Percentiles rank a stretch among this genome's conserved stretches.
phyloP scores from a whole-genome alignment of 1,140 invertebrate genomes.

The Meloidogyne floridensis region DNA sequence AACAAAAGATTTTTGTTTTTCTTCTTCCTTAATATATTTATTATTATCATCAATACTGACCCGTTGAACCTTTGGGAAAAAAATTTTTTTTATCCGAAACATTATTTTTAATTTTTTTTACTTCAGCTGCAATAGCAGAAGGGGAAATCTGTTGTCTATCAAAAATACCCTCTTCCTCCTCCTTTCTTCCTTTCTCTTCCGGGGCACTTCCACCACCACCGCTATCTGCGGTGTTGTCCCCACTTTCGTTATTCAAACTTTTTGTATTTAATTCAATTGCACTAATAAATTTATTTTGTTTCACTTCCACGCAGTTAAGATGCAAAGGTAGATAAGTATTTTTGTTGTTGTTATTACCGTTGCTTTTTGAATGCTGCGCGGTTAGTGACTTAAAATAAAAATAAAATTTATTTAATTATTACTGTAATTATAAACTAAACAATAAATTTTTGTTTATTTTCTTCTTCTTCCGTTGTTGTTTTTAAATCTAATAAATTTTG shows the following conservation, averaged over 20 bases:
- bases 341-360: no score
- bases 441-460: no score
- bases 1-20: neutral
- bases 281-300: no score
- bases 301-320: no score
- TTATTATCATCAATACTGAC: slow-evolving; percentile 24
- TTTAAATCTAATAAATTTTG: no score
- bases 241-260: neutral
- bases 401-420: no score
- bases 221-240: neutral
- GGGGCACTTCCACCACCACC: slow-evolving; percentile 13
- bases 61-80: slow-evolving; percentile 16
- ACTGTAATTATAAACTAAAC: no score
- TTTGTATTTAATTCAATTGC: neutral
- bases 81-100: neutral
- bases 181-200: neutral
- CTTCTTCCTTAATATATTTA: neutral
- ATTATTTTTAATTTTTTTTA: neutral
- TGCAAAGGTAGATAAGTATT: no score
- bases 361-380: no score
- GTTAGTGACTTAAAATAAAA: no score
- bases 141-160: slow-evolving; percentile 8
- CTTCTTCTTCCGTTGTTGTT: no score
- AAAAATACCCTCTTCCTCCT: neutral
- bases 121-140: slow-evolving; percentile 14